Evolutionary conservation across 2,797 vertebrate genomes (phyloP).

Genomic region (Glyptemys insculpta): DNA sequence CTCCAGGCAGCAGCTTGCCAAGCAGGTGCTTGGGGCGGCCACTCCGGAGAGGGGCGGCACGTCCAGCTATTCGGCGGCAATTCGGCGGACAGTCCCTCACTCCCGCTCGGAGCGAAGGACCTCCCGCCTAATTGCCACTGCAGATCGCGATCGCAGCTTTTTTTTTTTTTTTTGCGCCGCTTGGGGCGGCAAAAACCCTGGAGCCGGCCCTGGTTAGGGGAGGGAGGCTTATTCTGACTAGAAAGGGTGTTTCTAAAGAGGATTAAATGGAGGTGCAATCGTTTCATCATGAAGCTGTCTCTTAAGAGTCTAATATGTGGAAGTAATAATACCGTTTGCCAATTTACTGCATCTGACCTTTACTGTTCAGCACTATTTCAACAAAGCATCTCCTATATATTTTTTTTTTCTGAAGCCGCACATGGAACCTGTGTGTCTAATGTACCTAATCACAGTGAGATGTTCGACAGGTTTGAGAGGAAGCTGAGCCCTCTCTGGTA

Average conservation of each 20-base stretch:
- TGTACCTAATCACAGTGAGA: conserved; percentile 91
- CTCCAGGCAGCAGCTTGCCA: too few relatives aligned
- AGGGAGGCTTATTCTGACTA: conserved; percentile 13
- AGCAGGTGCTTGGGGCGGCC: too few relatives aligned
- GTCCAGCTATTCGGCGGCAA: too few relatives aligned
- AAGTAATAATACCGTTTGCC: background rate
- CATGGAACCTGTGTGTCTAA: conserved; percentile 94
- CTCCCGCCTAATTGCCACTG: too few relatives aligned
- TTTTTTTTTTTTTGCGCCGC: too few relatives aligned
- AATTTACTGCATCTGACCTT: background rate
- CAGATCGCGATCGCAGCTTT: too few relatives aligned
- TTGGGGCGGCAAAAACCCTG: too few relatives aligned
- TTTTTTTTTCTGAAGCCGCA: conserved; percentile 84
- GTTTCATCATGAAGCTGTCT: background rate
- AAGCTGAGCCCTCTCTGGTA: conserved; percentile 97
- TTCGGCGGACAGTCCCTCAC: too few relatives aligned
- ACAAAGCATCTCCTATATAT: conserved; percentile 19
- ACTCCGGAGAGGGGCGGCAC: too few relatives aligned
- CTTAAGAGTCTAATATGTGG: background rate
- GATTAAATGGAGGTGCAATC: background rate
- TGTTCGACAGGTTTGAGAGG: conserved; percentile 96
- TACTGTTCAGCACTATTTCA: conserved; percentile 38
- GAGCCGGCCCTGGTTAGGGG: background rate
- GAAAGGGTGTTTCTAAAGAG: background rate
- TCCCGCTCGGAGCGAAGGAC: too few relatives aligned